Evolutionary conservation across 2,888 invertebrate species (phyloP).

Genomic region (Pherbina coryleti): DNA sequence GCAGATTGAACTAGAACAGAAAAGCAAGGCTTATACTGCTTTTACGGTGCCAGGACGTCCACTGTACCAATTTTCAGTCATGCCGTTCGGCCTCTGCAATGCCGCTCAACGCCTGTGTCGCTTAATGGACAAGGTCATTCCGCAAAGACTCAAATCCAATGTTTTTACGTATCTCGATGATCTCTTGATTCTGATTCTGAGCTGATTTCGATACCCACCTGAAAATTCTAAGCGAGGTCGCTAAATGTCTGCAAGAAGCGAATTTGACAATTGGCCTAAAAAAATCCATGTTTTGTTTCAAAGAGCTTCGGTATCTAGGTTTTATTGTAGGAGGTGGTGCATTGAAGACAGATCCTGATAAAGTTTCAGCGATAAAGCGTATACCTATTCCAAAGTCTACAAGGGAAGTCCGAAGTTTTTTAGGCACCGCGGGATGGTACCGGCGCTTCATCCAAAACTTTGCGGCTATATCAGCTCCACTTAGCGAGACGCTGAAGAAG

Average conservation of each 20-base stretch:
- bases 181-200: background rate
- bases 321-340: no score
- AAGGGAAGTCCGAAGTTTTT: background rate
- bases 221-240: background rate
- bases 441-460: no score
- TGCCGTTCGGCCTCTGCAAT: background rate
- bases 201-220: no score
- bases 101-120: background rate
- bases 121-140: background rate
- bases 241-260: background rate
- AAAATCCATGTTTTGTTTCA: background rate
- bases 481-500: no score
- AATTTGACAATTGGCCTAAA: background rate
- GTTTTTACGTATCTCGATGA: background rate
- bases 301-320: no score
- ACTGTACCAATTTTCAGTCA: background rate
- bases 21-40: background rate
- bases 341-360: background rate
- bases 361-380: background rate
- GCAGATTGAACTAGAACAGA: conserved; percentile 6
- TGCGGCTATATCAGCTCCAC: no score
- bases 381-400: background rate
- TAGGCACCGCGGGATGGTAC: background rate
- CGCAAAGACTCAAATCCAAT: background rate
- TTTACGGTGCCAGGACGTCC: background rate